Conservation (phyloP, 2,888 invertebrate species). For the Ctena decussata region DNA sequence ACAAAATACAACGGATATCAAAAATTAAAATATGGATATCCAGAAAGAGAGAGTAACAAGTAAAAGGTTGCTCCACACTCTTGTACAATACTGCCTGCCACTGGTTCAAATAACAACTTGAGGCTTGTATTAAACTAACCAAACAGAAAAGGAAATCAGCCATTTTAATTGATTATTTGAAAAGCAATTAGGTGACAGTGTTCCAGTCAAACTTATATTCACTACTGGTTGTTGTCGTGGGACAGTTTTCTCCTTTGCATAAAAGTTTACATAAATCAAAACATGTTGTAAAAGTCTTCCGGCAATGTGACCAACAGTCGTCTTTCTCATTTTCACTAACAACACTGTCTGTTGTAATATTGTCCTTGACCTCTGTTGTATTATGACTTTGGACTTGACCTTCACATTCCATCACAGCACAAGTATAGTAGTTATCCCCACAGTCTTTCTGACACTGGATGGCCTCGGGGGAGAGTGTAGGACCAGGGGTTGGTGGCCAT, state of each 20-base stretch:
- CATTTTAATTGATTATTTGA: neutral
- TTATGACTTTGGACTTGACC: neutral
- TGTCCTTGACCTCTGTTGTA: neutral
- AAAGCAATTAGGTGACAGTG: neutral
- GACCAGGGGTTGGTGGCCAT: neutral
- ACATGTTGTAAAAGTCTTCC: neutral
- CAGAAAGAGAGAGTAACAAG: too few species aligned
- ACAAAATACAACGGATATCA: too few species aligned
- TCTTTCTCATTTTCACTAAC: neutral
- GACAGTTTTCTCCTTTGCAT: neutral
- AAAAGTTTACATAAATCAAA: slow-evolving; percentile 7
- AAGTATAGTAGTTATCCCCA: slow-evolving; percentile 20
- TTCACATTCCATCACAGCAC: slow-evolving; percentile 18
- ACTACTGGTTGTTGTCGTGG: neutral
- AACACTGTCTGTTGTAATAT: neutral
- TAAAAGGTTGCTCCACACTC: too few species aligned
- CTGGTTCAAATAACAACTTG: too few species aligned
- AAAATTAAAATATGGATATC: too few species aligned
- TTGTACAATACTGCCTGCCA: too few species aligned
- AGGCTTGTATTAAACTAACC: too few species aligned
- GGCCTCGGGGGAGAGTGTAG: neutral
- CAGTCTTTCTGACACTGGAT: neutral
- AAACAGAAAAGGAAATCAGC: neutral
- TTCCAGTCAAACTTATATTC: neutral
- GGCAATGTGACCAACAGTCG: neutral